These are phyloP conservation scores for Aphidius colemani DNA, from an alignment of 2,888 invertebrate species.

Conservation along the genomic window DNA sequence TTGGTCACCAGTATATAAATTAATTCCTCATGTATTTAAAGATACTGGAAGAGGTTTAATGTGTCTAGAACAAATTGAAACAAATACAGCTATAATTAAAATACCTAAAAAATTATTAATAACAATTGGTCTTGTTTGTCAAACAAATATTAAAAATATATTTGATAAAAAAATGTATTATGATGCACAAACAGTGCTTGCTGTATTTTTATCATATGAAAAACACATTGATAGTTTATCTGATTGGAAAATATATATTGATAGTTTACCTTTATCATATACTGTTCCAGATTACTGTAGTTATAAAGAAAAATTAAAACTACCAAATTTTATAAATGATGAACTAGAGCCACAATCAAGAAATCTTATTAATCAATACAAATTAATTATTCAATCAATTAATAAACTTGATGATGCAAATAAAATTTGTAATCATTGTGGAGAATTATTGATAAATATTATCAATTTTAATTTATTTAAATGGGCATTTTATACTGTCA, in stretches of 20 bases:
- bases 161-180: slow-evolving; percentile 39
- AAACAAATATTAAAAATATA: slow-evolving; percentile 43
- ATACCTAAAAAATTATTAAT: slow-evolving; percentile 63
- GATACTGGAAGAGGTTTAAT: slow-evolving; percentile 51
- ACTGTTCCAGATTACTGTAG: slow-evolving; percentile 73
- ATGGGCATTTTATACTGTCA: slow-evolving; percentile 85
- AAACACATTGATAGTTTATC: slow-evolving; percentile 65
- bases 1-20: slow-evolving; percentile 40
- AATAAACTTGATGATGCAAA: slow-evolving; percentile 29
- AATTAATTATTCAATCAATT: slow-evolving; percentile 37
- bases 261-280: slow-evolving; percentile 71
- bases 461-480: slow-evolving; percentile 67
- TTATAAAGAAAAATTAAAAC: slow-evolving; percentile 62
- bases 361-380: slow-evolving; percentile 40
- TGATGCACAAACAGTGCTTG: slow-evolving; percentile 72
- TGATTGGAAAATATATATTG: slow-evolving; percentile 69
- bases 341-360: slow-evolving; percentile 42
- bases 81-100: slow-evolving; percentile 63
- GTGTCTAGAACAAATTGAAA: slow-evolving; percentile 36
- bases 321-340: slow-evolving; percentile 66
- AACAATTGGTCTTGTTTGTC: slow-evolving; percentile 59
- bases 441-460: slow-evolving; percentile 58
- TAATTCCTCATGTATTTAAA: slow-evolving; percentile 64
- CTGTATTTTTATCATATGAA: slow-evolving; percentile 75
- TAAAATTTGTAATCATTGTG: slow-evolving; percentile 57